Percentiles rank a stretch among this genome's conserved stretches.
These are phyloP conservation scores for Lysandra coridon DNA, from an alignment of 2,888 invertebrate genomes.

Conservation along the genomic window DNA sequence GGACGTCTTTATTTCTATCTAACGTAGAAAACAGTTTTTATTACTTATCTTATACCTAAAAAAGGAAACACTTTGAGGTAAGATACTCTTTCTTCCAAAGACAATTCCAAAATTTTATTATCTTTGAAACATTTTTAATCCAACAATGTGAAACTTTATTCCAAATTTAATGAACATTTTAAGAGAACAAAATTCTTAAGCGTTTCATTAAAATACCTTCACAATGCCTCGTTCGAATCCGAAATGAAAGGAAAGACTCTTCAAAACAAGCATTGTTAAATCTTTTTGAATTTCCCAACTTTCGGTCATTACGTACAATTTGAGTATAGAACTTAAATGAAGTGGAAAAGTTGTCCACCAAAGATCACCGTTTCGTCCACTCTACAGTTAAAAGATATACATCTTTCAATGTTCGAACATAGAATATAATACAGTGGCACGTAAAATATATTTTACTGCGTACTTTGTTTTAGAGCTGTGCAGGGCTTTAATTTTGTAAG, in stretches of 20 bases:
- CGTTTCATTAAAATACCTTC: constrained; percentile 42
- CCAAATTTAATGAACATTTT: constrained; percentile 28
- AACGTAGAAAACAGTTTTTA: not conserved
- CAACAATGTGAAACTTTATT: not conserved
- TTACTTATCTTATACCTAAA: not conserved
- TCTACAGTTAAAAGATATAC: constrained; percentile 46
- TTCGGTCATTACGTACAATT: constrained; percentile 74
- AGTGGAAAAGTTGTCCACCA: constrained; percentile 75
- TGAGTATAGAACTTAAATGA: constrained; percentile 78
- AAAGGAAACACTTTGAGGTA: not conserved
- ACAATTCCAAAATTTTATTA: constrained; percentile 3
- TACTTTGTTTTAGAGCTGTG: not conserved
- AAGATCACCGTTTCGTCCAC: constrained; percentile 51
- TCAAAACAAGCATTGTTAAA: constrained; percentile 78
- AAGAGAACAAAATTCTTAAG: constrained; percentile 34
- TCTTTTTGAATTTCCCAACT: constrained; percentile 74
- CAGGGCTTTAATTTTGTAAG: not conserved
- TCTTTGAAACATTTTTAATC: not conserved
- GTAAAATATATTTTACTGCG: constrained; percentile 5
- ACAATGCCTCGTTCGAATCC: constrained; percentile 57
- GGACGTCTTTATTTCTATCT: too few species aligned
- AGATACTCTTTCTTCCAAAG: not conserved
- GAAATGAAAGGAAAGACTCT: constrained; percentile 61
- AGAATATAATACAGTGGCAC: constrained; percentile 10
- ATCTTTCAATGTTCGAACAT: not conserved